A percentile compares a stretch with the other conserved stretches of the same genome.
phyloP scores from a whole-genome alignment of 2,797 vertebrate genomes.

The Coluber constrictor region DNA sequence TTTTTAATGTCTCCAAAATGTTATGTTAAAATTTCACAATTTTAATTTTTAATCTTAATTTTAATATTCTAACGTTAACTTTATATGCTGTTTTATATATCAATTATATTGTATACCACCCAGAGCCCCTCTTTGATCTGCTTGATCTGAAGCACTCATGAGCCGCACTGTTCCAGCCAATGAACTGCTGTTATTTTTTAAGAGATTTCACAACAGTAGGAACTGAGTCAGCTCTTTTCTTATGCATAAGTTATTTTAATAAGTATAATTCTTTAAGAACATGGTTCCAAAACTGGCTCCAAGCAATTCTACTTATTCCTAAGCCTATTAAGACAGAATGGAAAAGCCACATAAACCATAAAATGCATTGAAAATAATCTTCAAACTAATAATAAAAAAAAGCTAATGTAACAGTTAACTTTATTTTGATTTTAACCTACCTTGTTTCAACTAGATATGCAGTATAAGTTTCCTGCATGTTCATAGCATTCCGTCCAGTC shows the following conservation, averaged over 20 bases:
- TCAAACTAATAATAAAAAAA: neutral
- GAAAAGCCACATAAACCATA: neutral
- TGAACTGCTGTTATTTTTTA: neutral
- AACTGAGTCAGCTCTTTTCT: neutral
- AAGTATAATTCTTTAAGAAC: neutral
- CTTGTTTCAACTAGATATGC: slow-evolving; percentile 96
- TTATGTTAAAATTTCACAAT: neutral
- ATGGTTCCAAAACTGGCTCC: neutral
- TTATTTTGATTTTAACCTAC: slow-evolving; percentile 66
- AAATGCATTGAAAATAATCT: neutral
- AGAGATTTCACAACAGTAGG: neutral
- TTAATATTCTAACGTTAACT: neutral
- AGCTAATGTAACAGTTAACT: neutral
- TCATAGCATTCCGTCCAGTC: slow-evolving; percentile 91
- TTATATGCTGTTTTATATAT: neutral
- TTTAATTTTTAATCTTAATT: neutral
- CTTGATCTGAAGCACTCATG: neutral
- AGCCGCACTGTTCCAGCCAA: neutral
- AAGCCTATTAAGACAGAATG: neutral
- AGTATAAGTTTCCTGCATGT: slow-evolving; percentile 95
- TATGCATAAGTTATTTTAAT: neutral
- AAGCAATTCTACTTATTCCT: neutral
- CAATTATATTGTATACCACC: neutral
- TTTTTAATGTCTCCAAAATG: neutral
- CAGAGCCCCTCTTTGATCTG: neutral